Evolutionary conservation across 2,797 vertebrate species (phyloP).

Genomic region (Hyperoplus immaculatus): DNA sequence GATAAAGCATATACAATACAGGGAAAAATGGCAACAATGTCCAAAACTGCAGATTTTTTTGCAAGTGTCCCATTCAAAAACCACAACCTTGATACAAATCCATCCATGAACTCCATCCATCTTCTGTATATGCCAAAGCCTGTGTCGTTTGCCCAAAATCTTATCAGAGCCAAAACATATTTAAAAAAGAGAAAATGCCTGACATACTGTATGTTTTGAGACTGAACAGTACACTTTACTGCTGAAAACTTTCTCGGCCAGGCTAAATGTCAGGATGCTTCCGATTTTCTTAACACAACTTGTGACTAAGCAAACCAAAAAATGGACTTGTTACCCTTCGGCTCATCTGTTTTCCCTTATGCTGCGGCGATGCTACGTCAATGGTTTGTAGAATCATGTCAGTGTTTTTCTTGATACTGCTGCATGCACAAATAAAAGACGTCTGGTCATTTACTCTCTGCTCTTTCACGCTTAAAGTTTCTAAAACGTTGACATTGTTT

Average conservation of each 20-base stretch:
- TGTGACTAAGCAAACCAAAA: conserved; percentile 48
- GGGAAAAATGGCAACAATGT: conserved; percentile 32
- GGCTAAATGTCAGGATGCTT: conserved; percentile 43
- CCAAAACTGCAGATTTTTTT: conserved; percentile 26
- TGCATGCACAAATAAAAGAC: conserved; percentile 49
- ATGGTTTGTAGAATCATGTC: conserved; percentile 62
- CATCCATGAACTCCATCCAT: conserved; percentile 40
- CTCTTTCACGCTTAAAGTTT: conserved; percentile 42
- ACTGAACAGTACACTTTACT: conserved; percentile 29
- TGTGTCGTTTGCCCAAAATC: conserved; percentile 10
- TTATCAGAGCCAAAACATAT: conserved; percentile 27
- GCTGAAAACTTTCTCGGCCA: conserved; percentile 51
- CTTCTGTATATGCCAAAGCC: conserved; percentile 13
- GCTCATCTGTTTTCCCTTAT: conserved; percentile 68
- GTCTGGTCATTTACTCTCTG: conserved; percentile 27
- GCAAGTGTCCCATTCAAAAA: conserved; percentile 26
- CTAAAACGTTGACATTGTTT: conserved; percentile 26
- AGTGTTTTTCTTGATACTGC: conserved; percentile 38
- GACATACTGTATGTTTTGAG: conserved; percentile 39
- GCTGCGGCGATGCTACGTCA: conserved; percentile 62
- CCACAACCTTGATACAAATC: conserved; percentile 45
- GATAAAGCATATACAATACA: conserved; percentile 42
- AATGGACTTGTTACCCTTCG: conserved; percentile 33
- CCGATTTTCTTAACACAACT: conserved; percentile 45
- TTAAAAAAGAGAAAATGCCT: conserved; percentile 48